Percentiles rank a stretch among this genome's conserved stretches.
Conservation (phyloP, 2,888 invertebrate genomes). For the Eumerus sabulonum region DNA sequence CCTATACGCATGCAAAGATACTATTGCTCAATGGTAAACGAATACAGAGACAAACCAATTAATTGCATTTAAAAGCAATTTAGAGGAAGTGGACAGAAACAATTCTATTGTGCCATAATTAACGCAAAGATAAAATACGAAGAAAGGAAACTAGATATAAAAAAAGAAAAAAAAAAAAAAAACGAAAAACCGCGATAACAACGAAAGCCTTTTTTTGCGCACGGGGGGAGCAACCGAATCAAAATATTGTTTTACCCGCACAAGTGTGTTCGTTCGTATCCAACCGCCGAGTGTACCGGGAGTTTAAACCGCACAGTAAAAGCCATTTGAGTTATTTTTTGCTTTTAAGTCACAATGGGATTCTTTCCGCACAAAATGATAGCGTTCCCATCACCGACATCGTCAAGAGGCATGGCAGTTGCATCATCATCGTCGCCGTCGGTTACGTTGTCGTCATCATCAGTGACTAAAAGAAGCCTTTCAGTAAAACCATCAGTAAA, state of each 20-base stretch:
- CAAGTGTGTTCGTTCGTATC: slow-evolving; percentile 6
- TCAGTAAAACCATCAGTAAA: slow-evolving; percentile 55
- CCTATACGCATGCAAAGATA: too few relatives aligned
- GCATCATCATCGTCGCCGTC: too few relatives aligned
- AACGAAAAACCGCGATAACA: slow-evolving; percentile 13
- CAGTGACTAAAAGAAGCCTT: slow-evolving; percentile 37
- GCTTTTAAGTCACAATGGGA: slow-evolving; percentile 31
- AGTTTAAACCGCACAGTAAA: neutral
- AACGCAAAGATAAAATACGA: slow-evolving; percentile 23
- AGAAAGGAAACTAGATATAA: neutral
- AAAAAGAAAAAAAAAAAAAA: too few relatives aligned
- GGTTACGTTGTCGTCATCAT: too few relatives aligned
- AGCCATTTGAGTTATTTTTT: slow-evolving; percentile 24
- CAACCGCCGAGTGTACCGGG: neutral
- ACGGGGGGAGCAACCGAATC: neutral
- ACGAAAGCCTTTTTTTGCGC: slow-evolving; percentile 14
- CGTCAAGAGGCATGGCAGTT: too few relatives aligned
- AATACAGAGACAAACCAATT: slow-evolving; percentile 5
- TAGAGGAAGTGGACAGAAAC: neutral
- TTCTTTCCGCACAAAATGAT: slow-evolving; percentile 45
- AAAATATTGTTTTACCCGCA: slow-evolving; percentile 9
- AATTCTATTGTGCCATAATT: slow-evolving; percentile 18
- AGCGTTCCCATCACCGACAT: neutral
- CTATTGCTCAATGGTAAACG: too few relatives aligned
- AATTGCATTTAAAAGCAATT: slow-evolving; percentile 47